Conservation (phyloP, 2,113 vertebrate species). For the Neotragus moschatus region DNA sequence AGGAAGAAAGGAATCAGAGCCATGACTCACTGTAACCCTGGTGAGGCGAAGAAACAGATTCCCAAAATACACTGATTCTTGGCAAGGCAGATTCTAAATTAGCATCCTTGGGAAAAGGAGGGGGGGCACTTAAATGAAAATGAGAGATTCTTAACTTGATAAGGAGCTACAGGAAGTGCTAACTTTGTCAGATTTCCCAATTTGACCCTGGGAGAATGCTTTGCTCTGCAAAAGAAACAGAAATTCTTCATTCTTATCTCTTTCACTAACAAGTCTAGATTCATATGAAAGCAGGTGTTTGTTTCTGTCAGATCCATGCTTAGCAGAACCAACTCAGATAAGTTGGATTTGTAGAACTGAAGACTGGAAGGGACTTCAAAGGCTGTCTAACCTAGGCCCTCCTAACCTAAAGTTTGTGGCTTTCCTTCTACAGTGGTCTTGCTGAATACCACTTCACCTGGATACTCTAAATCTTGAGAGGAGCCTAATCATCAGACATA, state of each 20-base stretch:
- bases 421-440: not conserved
- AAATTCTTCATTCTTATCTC: not conserved
- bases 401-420: not conserved
- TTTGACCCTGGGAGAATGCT: not conserved
- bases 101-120: constrained; percentile 13
- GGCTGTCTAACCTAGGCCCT: not conserved
- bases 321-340: not conserved
- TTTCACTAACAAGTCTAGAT: not conserved
- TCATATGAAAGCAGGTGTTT: not conserved
- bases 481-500: not conserved
- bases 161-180: constrained; percentile 41
- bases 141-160: constrained; percentile 44
- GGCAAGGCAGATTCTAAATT: constrained; percentile 58
- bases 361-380: not conserved
- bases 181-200: constrained; percentile 14
- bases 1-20: constrained; percentile 38
- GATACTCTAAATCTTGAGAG: not conserved
- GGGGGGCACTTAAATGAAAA: constrained; percentile 17
- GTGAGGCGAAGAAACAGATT: constrained; percentile 28
- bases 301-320: not conserved
- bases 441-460: not conserved
- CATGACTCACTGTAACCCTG: constrained; percentile 57
- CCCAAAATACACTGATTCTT: constrained; percentile 56
- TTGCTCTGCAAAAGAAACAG: constrained; percentile 37
- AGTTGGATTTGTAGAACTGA: not conserved